Base-by-base conservation (phyloP, 2,888 invertebrate genomes). In the Drosophila emarginata region DNA sequence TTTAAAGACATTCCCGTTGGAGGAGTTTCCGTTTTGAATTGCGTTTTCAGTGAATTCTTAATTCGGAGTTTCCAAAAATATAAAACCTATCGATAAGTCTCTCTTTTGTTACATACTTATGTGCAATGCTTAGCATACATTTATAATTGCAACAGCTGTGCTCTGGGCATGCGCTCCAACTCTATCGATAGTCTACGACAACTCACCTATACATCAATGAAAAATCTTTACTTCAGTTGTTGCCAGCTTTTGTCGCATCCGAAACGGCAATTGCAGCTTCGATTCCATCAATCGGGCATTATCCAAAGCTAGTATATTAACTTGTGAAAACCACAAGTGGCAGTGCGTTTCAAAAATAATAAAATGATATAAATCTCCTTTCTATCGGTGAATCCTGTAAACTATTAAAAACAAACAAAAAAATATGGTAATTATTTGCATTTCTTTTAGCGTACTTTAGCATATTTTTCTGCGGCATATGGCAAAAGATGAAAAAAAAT, bases 181-280 rank as follows among this genome's bases (percentile, higher is more conserved):
- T 66, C 72, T 45, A 45, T 45, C 18, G 45, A 45, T 45, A 45
- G 45, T 18, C 45, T 18, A 45, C 45, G 15, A 15, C 9, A 45
- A 45, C 45, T 12, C 21, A 21, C 11, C 61, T 39, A 56, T 69
- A 53, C 64, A 52, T 53, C 71, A 64, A 54, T 36, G 54, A 4
- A 72, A 80, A 82, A 82, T 63, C 68, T 77, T 78, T 78, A 86
- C 80, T 84, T 84, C 60, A 88, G 78, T 78, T 73, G 77, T 64
- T 79, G 82, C 53, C 80, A 86, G 78, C 87, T 80, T 70, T 88
- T 85, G 88, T 76, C 77, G 74, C 77, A 82, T 64, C 54, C 45
- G 32, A 7, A 64, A 63, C 67, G 67, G 62, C 61, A 68, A 59
- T 45, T 84, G 80, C 87, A 72, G 69, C 60, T 32, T 37, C 26